Evolutionary conservation across 2,113 vertebrate species (phyloP).

Genomic region (Mustela lutreola): DNA sequence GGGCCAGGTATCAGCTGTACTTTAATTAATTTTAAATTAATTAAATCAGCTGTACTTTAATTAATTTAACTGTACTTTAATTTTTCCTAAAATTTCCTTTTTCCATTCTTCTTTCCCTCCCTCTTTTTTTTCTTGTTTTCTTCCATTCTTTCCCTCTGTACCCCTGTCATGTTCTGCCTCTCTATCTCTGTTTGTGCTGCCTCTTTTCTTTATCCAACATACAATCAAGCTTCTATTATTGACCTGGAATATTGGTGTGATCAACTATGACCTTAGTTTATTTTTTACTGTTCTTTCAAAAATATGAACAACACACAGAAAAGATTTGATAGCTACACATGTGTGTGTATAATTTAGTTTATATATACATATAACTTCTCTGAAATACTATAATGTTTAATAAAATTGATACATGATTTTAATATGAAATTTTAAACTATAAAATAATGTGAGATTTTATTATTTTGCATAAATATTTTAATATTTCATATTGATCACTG

Average conservation of each 20-base stretch:
- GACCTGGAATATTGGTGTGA: neutral
- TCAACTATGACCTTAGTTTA: neutral
- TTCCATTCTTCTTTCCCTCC: neutral
- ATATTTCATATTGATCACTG: neutral
- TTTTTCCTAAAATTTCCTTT: neutral
- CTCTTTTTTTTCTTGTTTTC: neutral
- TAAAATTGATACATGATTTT: neutral
- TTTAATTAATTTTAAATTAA: neutral
- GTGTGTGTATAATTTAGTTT: neutral
- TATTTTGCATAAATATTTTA: neutral
- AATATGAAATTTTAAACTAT: neutral
- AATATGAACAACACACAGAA: neutral
- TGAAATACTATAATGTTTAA: neutral
- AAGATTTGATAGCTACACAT: neutral
- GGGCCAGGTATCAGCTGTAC: neutral
- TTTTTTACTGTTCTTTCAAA: neutral
- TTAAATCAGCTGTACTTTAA: neutral
- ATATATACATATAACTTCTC: neutral
- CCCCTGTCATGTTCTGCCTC: neutral
- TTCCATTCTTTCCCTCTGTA: neutral
- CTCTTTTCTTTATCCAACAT: neutral
- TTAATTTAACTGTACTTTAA: too few relatives aligned
- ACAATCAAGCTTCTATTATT: neutral
- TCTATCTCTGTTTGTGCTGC: neutral
- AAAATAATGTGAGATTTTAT: neutral